Evolutionary conservation across 2,113 vertebrate species (phyloP), one percentile per base, ranked within the genome.

Genomic region (Tetrao urogallus): DNA sequence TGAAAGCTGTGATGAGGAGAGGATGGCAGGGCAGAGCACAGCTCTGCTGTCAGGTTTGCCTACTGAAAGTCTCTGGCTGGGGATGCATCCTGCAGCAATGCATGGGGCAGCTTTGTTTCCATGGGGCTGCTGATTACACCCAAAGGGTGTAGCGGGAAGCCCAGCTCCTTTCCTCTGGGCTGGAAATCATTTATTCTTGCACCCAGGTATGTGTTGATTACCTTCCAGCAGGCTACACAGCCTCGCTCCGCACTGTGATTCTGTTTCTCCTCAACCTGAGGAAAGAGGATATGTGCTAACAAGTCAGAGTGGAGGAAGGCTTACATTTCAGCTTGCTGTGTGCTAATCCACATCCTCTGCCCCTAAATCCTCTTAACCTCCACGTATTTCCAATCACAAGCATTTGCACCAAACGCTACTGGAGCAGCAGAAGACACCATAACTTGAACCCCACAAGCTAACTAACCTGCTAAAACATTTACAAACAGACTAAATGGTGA

Each of bases 331-430:
- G 48, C 67, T 27, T 6, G 61, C 91, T 43, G 57, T 82, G 75
- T 10, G 65, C 58, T 92, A 80, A 83, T 89, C 87, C 78, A 45
- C 1, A 57, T 10, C 91, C 76, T 86, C 65, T 61, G 63, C 88
- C 82, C 89, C 58, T 65, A 90, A 96, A 96, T 96, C 96, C 90
- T 90, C 92, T 95, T 84, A 84, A 79, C 89, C 67, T 82, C 60
- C 16, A 45, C 36, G 75, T 66, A 71, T 34, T 32, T 12, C 25
- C 88, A 61, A 4, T 95, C 96, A 86, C 86, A 66, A 83, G 81
- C 25, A 24, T 79, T 94, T 18, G 70, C 48, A 73, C 36, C 88
- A 8, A 88, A 65, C 63, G 12, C 47, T 7, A 11, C 8, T 1
- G 52, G 58, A 3, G 61, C 57, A 32, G 52, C 19, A 48, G 79